Base-by-base conservation (phyloP, 2,113 vertebrate genomes). In the Nymphicus hollandicus region DNA sequence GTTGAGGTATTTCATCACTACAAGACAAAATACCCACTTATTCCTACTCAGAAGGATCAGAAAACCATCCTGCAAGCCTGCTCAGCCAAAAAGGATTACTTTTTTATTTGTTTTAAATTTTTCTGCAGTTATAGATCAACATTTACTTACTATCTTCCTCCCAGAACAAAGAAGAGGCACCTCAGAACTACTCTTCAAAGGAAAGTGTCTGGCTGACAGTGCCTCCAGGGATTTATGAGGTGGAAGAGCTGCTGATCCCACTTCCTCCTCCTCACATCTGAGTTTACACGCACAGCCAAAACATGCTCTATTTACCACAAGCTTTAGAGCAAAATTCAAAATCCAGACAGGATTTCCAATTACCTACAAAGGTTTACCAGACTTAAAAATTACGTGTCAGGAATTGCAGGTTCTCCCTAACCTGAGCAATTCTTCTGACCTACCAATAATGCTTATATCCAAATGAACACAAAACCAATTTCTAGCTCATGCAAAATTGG, bases 121-220 rank as follows among this genome's bases (percentile, higher is more conserved):
- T 93, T 43, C 55, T 84, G 69, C 52, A 81, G 55, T 77, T 83
- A 70, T 2, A 81, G 39, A 44, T 81, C 69, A 93, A 70, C 10
- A 15, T 90, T 86, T 82, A 93, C 88, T 94, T 96, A 88, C 70
- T 74, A 29, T 60, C 78, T 81, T 89, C 69, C 78, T 81, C 65
- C 31, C 39, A 71, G 81, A 93, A 94, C 76, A 93, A 92, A 93
- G 65, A 79, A 53, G n/a, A 91, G 20, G 60, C 72, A 92, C 46
- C 92, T 94, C 83, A 88, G 72, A 91, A 78, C 55, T 63, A 24
- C 33, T 27, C 91, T 95, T 91, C 91, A 93, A 94, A 93, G 94
- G 37, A 35, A 73, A 86, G 53, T 11, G 28, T 50, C 72, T 86
- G 60, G 46, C 60, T 93, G 68, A 81, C 80, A 74, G 86, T 17